phyloP scores from a whole-genome alignment of 2,113 vertebrate genomes.

The Erythrolamprus reginae region DNA sequence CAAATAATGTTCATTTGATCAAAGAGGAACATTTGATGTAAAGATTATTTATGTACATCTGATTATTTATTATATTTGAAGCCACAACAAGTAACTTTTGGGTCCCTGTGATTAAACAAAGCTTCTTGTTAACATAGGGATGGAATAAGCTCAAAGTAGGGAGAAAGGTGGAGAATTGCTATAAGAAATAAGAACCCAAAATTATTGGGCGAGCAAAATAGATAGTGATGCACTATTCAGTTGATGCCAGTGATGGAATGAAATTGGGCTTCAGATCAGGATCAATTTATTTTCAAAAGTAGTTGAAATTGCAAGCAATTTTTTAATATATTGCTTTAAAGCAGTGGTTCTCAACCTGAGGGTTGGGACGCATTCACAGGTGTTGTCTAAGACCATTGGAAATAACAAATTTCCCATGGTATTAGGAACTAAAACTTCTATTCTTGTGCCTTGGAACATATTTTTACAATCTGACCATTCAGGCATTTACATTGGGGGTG shows the following conservation, averaged over 20 bases:
- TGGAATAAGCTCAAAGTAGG: not conserved
- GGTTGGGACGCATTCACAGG: no score
- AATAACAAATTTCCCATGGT: no score
- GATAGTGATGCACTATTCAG: not conserved
- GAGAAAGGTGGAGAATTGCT: not conserved
- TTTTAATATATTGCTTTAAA: not conserved
- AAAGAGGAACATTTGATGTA: not conserved
- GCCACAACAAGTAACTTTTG: not conserved
- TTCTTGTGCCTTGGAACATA: no score
- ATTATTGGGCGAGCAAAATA: not conserved
- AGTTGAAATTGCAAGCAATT: not conserved
- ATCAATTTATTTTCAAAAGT: not conserved
- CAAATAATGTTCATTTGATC: not conserved
- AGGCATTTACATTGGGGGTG: no score
- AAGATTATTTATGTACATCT: not conserved
- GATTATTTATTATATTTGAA: not conserved
- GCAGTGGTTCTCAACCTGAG: no score
- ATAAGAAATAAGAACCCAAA: not conserved
- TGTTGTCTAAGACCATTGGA: no score
- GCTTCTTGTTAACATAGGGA: not conserved
- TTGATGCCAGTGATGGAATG: not conserved
- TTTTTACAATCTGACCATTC: no score
- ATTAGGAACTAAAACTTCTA: no score
- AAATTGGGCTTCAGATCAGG: not conserved
- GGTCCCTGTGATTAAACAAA: not conserved